Evolutionary conservation across 2,888 invertebrate species (phyloP), one percentile per base, ranked within the genome.

Genomic region (Trissolcus brochymenae): DNA sequence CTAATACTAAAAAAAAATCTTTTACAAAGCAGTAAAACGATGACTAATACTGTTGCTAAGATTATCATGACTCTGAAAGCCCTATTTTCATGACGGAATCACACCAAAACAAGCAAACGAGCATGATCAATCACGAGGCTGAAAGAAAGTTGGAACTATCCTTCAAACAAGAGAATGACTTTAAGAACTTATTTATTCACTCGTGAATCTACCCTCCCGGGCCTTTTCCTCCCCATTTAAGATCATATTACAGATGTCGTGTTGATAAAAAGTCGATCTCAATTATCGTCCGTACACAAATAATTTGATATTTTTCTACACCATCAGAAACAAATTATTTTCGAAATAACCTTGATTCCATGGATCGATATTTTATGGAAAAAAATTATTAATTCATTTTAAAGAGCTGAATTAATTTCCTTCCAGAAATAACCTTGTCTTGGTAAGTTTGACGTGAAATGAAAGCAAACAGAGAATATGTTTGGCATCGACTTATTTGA

Each of bases 11-110:
- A 11, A 35, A 29, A 46, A 64, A 55, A 43, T 46, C 54, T 64
- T 54, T 64, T 54, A 55, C 29, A 55, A 54, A 43, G 29, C 64
- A 29, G 46, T 55, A 65, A 55, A 65, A 19, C 17, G 56, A 56
- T 21, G 19, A 46, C 49, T 55, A 64, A 64, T 35, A 29, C 13
- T 11, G 9, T 46, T 14, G 46, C n/a, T 16, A 46, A 46, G 16
- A 46, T 46, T 46, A 16, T 46, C 46, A 46, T 46, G 6, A 21
- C n/a, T 46, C 16, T 14, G 16, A 46, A 16, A 46, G n/a, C 46
- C 7, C 6, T 35, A 35, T 35, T 46, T n/a, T 46, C n/a, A 14
- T 4, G 4, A 6, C 46, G 16, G 46, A 16, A 46, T 46, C n/a
- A 46, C 16, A 46, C 11, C 46, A 16, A 14, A n/a, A 1, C 6